Base-by-base conservation (phyloP, 2,113 vertebrate genomes). In the Leuciscus idus region DNA sequence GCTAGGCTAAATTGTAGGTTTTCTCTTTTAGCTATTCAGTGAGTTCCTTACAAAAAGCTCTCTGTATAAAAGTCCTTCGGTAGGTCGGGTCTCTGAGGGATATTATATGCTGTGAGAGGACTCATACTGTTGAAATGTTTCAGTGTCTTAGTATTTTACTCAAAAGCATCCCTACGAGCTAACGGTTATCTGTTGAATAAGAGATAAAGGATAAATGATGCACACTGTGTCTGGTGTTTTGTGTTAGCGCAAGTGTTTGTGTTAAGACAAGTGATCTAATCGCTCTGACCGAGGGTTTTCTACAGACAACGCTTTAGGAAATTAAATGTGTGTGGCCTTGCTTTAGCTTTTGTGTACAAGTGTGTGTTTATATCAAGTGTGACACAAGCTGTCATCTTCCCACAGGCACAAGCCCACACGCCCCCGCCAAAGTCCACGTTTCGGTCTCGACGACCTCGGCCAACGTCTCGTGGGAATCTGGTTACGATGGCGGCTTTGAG, bases 401-500 rank as follows among this genome's bases (percentile, higher is more conserved):
- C 83, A 8, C 91, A 99, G 98, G 98, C 95, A 99, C 98, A 95
- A 99, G 98, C 95, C 98, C 98, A 89, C 98, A 99, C 0, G 96
- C 97, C 91, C 97, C 98, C 0, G 94, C 94, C 93, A 94, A 93
- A 33, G 93, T 99, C 92, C 96, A 95, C 15, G 96, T 97, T 30
- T 93, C 93, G 88, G 96, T 94, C 70, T 97, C 97, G 92, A 96
- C 98, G 96, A 98, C 96, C 94, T 97, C 96, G 90, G 97, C 97
- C 92, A 99, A 99, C 9, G 95, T 98, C 91, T 98, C 98, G 90
- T 99, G 98, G 98, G 98, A 97, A 90, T 94, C 95, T 15, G 94
- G 95, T 95, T 99, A 99, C 64, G 96, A 99, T n/a, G 98, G 98
- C 91, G 98, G 98, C 93, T 98, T 96, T 10, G 97, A 97, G 94